These are phyloP conservation scores for Cistogaster globosa DNA, from an alignment of 2,888 invertebrate species.

Conservation along the genomic window DNA sequence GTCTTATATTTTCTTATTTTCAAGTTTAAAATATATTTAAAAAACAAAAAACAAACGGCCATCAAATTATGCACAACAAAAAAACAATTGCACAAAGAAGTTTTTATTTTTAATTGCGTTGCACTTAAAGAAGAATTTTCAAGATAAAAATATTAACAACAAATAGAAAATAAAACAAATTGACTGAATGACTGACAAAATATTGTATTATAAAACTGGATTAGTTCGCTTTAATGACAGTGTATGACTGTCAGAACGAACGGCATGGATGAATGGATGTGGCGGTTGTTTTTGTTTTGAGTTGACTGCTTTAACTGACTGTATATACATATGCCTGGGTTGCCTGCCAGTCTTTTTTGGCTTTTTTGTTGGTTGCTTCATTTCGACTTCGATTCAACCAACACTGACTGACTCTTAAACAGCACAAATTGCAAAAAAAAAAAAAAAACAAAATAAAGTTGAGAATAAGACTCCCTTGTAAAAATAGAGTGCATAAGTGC, in stretches of 20 bases:
- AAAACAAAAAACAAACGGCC: constrained; percentile 51
- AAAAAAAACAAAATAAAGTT: too few species aligned
- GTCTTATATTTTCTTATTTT: too few species aligned
- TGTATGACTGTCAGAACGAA: constrained; percentile 77
- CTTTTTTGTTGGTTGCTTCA: constrained; percentile 48
- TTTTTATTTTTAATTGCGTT: constrained; percentile 16
- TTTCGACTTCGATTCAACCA: constrained; percentile 44
- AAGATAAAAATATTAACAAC: constrained; percentile 26
- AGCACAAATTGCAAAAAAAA: constrained; percentile 30
- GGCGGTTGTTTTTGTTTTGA: constrained; percentile 54
- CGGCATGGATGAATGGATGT: constrained; percentile 72
- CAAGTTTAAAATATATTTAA: constrained; percentile 11
- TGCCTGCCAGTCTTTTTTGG: constrained; percentile 31
- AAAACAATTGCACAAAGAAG: constrained; percentile 51
- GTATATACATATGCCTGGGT: constrained; percentile 20
- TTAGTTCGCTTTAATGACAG: constrained; percentile 78
- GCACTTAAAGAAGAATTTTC: constrained; percentile 26
- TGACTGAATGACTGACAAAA: constrained; percentile 61
- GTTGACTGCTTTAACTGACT: constrained; percentile 50
- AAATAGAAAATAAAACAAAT: constrained; percentile 7
- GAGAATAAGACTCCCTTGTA: constrained; percentile 48
- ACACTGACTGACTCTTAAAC: constrained; percentile 31
- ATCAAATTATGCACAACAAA: constrained; percentile 40
- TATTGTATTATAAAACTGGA: constrained; percentile 72
- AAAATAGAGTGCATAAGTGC: constrained; percentile 34